Evolutionary conservation across 2,888 invertebrate genomes (phyloP).

Genomic region (Eupithecia pulchellata): DNA sequence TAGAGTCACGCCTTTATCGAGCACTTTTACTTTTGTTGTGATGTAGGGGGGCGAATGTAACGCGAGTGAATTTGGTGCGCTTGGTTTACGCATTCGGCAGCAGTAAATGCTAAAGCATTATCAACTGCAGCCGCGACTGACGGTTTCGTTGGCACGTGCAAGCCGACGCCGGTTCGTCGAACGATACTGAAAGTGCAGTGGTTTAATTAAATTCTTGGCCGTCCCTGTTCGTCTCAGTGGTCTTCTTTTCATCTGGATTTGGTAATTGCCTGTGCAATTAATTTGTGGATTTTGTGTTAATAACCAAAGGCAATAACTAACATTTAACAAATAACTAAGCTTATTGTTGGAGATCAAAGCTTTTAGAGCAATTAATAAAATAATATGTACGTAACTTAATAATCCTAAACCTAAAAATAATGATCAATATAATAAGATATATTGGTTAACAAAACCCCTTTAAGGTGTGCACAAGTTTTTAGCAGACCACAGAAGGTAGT

Average conservation of each 20-base stretch:
- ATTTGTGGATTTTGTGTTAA: background rate
- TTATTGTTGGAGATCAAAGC: background rate
- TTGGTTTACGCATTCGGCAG: conserved; percentile 48
- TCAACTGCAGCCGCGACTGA: conserved; percentile 56
- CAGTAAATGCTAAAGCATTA: conserved; percentile 55
- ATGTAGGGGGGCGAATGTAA: conserved; percentile 65
- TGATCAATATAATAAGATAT: background rate
- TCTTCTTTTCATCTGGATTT: conserved; percentile 33
- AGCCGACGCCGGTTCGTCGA: conserved; percentile 39
- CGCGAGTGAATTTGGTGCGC: conserved; percentile 51
- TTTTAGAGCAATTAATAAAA: background rate
- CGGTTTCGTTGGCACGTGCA: conserved; percentile 52
- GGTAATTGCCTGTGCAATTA: conserved; percentile 24
- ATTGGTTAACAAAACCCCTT: background rate
- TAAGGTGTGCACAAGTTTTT: background rate
- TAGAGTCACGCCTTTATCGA: conserved; percentile 73
- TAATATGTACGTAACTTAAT: background rate
- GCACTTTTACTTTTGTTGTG: conserved; percentile 79
- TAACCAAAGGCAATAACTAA: background rate
- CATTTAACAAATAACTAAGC: background rate
- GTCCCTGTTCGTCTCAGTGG: conserved; percentile 43
- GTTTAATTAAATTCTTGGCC: conserved; percentile 23
- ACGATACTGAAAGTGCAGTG: conserved; percentile 43
- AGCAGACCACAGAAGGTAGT: background rate
- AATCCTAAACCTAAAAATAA: background rate